Evolutionary conservation across 1,140 invertebrate genomes (phyloP).

Genomic region (Drosophila nebulosa): DNA sequence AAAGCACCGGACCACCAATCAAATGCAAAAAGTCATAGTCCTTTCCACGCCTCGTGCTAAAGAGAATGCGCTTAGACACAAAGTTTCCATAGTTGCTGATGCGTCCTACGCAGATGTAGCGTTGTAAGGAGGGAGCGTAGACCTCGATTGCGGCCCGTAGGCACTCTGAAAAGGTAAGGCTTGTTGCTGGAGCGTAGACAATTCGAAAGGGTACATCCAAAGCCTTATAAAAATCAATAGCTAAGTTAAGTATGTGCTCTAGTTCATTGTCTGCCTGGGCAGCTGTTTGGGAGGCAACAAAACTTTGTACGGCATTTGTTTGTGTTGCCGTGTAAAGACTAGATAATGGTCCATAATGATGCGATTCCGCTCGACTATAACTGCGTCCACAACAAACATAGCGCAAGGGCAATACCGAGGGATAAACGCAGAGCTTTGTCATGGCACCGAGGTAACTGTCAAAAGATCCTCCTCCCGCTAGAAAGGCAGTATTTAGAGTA

Average conservation of each 20-base stretch:
- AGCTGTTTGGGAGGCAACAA: constrained; percentile 80
- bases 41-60: constrained; percentile 81
- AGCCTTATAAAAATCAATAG: constrained; percentile 82
- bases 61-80: constrained; percentile 85
- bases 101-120: constrained; percentile 84
- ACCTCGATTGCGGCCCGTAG: constrained; percentile 84
- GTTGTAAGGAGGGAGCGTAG: constrained; percentile 82
- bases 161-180: constrained; percentile 82
- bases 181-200: constrained; percentile 81
- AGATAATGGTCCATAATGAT: constrained; percentile 29
- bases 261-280: constrained; percentile 80
- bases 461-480: constrained; percentile 84
- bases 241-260: constrained; percentile 78
- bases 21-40: constrained; percentile 82
- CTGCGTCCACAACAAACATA: constrained; percentile 83
- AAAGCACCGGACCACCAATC: constrained; percentile 84
- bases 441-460: constrained; percentile 84
- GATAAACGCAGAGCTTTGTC: constrained; percentile 83
- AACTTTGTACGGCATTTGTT: constrained; percentile 82
- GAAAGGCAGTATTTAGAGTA: constrained; percentile 82
- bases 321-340: constrained; percentile 84
- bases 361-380: constrained; percentile 81
- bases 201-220: constrained; percentile 84
- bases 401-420: constrained; percentile 83
- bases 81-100: constrained; percentile 84